A percentile compares a stretch with the other conserved stretches of the same genome.
Conservation (phyloP, 1,140 invertebrate species). For the Drosophila obscura region DNA sequence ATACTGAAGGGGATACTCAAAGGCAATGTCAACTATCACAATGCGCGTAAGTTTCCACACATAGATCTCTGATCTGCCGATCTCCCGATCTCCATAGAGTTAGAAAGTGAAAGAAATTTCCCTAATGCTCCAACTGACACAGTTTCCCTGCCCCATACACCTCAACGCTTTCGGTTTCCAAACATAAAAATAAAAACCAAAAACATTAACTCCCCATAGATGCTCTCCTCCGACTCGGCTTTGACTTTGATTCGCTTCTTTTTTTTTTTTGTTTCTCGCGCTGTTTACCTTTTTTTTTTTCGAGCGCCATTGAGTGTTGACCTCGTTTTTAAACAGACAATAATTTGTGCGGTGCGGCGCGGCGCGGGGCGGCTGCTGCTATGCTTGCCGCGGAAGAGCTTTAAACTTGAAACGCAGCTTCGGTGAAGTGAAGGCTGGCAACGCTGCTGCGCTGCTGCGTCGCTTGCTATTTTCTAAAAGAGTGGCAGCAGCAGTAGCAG, state of each 20-base stretch:
- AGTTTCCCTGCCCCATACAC: conserved; percentile 29
- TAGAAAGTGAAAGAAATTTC: conserved; percentile 43
- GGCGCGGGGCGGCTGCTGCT: conserved; percentile 45
- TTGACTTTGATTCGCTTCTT: conserved; percentile 55
- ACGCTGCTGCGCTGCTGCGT: conserved; percentile 34
- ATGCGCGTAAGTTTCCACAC: conserved; percentile 92
- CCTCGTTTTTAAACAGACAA: conserved; percentile 72
- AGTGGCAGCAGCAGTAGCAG: conserved; percentile 32
- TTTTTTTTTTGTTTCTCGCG: conserved; percentile 18
- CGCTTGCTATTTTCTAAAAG: conserved; percentile 75
- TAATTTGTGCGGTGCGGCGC: conserved; percentile 46
- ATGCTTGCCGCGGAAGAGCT: conserved; percentile 74
- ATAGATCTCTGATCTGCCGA: neutral
- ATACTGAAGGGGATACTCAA: conserved; percentile 94
- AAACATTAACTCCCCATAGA: conserved; percentile 34
- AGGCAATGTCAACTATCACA: conserved; percentile 93
- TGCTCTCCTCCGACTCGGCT: conserved; percentile 29
- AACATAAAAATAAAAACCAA: conserved; percentile 10
- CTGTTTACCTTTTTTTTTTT: conserved; percentile 56
- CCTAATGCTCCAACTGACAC: conserved; percentile 34
- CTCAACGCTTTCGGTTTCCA: conserved; percentile 65
- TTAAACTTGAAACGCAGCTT: conserved; percentile 81
- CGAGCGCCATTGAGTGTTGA: conserved; percentile 79
- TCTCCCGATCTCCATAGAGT: conserved; percentile 5
- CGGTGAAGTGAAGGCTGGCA: conserved; percentile 23